Percentiles rank a stretch among this genome's conserved stretches.
phyloP scores from a whole-genome alignment of 2,888 invertebrate species.

The Gymnocheta viridis region DNA sequence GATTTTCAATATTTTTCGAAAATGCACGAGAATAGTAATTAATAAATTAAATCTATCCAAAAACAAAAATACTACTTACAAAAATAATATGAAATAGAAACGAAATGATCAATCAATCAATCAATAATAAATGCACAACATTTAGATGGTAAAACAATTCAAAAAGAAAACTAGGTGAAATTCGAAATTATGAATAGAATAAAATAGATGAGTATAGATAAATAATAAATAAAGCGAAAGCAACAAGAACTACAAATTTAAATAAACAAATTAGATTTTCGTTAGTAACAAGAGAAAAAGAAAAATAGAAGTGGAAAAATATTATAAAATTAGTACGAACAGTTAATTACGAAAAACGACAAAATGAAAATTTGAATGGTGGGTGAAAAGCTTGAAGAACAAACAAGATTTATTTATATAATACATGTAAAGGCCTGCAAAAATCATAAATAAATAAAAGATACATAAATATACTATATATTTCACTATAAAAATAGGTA shows the following conservation, averaged over 20 bases:
- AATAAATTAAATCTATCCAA: not conserved
- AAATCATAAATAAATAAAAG: conserved; percentile 10
- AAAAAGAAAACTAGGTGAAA: not conserved
- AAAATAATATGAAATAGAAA: not conserved
- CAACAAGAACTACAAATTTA: conserved; percentile 47
- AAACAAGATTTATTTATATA: not conserved
- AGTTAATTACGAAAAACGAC: conserved; percentile 31
- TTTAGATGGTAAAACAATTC: conserved; percentile 36
- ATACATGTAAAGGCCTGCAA: conserved; percentile 12
- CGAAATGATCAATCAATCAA: conserved; percentile 28
- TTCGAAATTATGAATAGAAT: conserved; percentile 8
- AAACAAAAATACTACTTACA: conserved; percentile 6
- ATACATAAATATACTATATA: not conserved
- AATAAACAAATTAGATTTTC: conserved; percentile 9
- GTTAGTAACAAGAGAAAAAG: conserved; percentile 13
- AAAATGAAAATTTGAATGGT: conserved; percentile 16
- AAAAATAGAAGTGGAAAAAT: not conserved
- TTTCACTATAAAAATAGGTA: not conserved
- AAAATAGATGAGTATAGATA: conserved; percentile 26
- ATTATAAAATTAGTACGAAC: conserved; percentile 37
- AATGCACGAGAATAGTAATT: not conserved
- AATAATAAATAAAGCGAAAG: conserved; percentile 49
- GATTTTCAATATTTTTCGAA: not conserved
- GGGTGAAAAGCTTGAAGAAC: conserved; percentile 22
- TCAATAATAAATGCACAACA: conserved; percentile 57